Percentiles rank a stretch among this genome's conserved stretches.
These are phyloP conservation scores for Beris morrisii DNA, from an alignment of 2,888 invertebrate species.

Conservation along the genomic window DNA sequence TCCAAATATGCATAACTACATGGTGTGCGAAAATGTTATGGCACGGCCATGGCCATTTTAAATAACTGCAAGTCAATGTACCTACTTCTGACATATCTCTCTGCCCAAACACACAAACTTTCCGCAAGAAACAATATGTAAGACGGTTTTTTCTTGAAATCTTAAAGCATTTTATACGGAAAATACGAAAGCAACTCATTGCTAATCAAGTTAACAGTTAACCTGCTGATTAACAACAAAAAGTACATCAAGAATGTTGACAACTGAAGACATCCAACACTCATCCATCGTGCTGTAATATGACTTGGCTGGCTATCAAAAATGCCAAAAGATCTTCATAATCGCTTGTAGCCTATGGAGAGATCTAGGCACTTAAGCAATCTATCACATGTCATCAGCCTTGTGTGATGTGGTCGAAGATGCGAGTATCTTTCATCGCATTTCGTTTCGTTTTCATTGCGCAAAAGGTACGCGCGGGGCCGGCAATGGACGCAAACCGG, in stretches of 20 bases:
- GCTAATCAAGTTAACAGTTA: conserved; percentile 29
- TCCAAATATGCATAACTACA: too few relatives aligned
- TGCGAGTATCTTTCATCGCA: conserved; percentile 16
- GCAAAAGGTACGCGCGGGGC: background rate
- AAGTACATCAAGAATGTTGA: conserved; percentile 33
- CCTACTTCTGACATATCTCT: too few relatives aligned
- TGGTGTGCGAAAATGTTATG: too few relatives aligned
- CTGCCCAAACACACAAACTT: too few relatives aligned
- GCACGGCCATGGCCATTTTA: too few relatives aligned
- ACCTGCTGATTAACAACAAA: conserved; percentile 27
- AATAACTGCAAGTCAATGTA: too few relatives aligned
- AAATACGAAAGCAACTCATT: conserved; percentile 8
- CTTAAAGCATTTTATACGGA: too few relatives aligned
- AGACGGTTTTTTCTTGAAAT: too few relatives aligned
- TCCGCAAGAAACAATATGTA: too few relatives aligned
- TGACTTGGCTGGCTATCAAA: conserved; percentile 3
- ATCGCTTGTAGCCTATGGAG: conserved; percentile 8
- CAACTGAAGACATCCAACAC: conserved; percentile 36
- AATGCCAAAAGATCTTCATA: conserved; percentile 25
- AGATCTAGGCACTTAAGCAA: conserved; percentile 28
- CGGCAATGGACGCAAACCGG: too few relatives aligned
- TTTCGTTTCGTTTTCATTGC: conserved; percentile 8
- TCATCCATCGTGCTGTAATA: background rate
- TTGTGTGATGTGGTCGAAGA: background rate
- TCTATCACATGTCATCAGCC: conserved; percentile 23